Base-by-base conservation (phyloP, 2,888 invertebrate species). In the Nymphalis polychloros region DNA sequence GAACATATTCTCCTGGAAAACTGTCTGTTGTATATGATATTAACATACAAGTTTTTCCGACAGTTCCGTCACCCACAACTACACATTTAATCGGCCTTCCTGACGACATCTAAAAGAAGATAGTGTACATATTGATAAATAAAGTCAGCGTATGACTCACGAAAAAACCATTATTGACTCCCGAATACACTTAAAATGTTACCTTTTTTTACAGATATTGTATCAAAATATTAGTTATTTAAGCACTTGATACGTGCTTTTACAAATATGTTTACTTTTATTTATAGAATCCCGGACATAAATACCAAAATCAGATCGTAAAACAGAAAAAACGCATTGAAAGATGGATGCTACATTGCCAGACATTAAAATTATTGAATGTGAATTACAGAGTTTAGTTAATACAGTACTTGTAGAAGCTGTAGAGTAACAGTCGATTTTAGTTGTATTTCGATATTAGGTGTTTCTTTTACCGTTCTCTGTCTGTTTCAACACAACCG, bases 1-100 rank as follows among this genome's bases (percentile, higher is more conserved):
- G 97, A 79, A 97, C 97, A 94, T 98, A 98, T 95, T 97, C 97
- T 74, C 97, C 97, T 67, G 97, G 98, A 94, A 98, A 98, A 93
- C 96, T 97, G 83, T 97, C 97, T 76, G 97, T 97, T 53, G 97
- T 97, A 87, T 98, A 98, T 49, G 97, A 97, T 92, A 98, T 97
- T 86, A 98, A 93, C 96, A 98, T 97, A 90, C 97, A 98, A 66
- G 98, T 98, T 93, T 98, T 98, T 81, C 98, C 98, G 75, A 98
- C 98, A 63, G 97, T 97, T 79, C 97, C 98, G 92, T 98, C 98
- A 75, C 97, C 97, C 76, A 98, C 97, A 68, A 97, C 97, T 79
- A 97, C 97, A 93, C 97, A 97, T 89, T 97, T 97, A 85, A 97
- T 97, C 78, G 97, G 97, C 88, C 97, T 95, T 88, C 97, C 97